Evolutionary conservation across 2,888 invertebrate species (phyloP), one percentile per base, ranked within the genome.

Genomic region (Aricia artaxerxes): DNA sequence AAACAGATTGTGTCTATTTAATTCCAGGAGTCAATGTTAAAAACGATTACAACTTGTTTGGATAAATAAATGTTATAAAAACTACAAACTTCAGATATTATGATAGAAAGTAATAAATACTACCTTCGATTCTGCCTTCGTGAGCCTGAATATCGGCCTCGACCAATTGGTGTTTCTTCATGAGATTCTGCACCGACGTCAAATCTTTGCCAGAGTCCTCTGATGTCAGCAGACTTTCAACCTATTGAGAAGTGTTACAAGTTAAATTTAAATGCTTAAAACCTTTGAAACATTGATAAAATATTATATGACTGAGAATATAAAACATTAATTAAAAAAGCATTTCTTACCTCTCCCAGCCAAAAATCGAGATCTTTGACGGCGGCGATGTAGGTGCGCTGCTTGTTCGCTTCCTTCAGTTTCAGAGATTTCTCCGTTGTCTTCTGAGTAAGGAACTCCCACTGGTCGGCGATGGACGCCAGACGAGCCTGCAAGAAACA

Each of bases 291-390:
- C 3, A 2, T 49, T 49, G 49, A 49, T 9, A 2, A 49, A 24
- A 24, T 24, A 9, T 7, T 49, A 44, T 11, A 49, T 49, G 44
- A 44, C 9, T 11, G 9, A 49, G 9, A 49, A 9, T 7, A 49
- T 49, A 11, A 49, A 11, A 49, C 49, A 49, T 2, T 9, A 11
- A 49, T 1, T 3, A 49, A 44, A 44, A 53, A 76, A 2, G 38
- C 49, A 13, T 24, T 78, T 6, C 49, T 77, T 84, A 91, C 93
- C 96, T 99, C 99, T 85, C 99, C 99, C 80, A 99, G 96, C 99
- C 99, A 99, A 95, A 99, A 99, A 95, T 99, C 99, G 83, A 99
- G 96, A 94, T 99, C 99, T 93, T 99, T 99, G 82, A 99, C 99
- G 61, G 99, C 99, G 80, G 99, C 99, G 92, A 99, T 99, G 95